Evolutionary conservation across 2,888 invertebrate species (phyloP).

Genomic region (Autographa pulchrina): DNA sequence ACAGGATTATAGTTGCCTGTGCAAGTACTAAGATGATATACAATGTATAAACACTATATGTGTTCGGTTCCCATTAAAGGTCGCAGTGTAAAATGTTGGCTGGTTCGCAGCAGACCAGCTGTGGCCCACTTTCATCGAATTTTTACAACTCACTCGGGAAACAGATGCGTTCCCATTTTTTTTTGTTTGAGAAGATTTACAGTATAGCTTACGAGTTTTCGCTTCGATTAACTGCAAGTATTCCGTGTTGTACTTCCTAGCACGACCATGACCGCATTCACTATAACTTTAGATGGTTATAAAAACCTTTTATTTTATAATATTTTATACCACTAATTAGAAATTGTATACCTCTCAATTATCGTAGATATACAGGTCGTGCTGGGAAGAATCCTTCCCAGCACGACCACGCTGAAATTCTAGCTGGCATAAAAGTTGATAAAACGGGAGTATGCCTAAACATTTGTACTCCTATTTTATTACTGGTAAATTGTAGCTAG

Average conservation of each 20-base stretch:
- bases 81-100: slow-evolving; percentile 48
- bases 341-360: too few relatives aligned
- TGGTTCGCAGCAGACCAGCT: slow-evolving; percentile 30
- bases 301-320: too few relatives aligned
- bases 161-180: slow-evolving; percentile 26
- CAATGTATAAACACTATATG: slow-evolving; percentile 15
- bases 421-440: too few relatives aligned
- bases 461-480: too few relatives aligned
- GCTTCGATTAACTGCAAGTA: background rate
- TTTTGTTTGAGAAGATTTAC: slow-evolving; percentile 14
- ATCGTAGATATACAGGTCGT: too few relatives aligned
- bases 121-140: slow-evolving; percentile 54
- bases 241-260: background rate
- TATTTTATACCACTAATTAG: too few relatives aligned
- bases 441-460: too few relatives aligned
- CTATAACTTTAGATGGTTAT: too few relatives aligned
- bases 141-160: slow-evolving; percentile 42
- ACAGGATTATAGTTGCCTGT: background rate
- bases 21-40: background rate
- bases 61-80: slow-evolving; percentile 53
- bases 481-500: too few relatives aligned
- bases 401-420: too few relatives aligned
- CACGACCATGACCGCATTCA: too few relatives aligned
- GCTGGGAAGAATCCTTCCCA: too few relatives aligned
- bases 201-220: background rate